A percentile compares a stretch with the other conserved stretches of the same genome.
Evolutionary conservation across 2,888 invertebrate species (phyloP).

Genomic region (Spodoptera picta): DNA sequence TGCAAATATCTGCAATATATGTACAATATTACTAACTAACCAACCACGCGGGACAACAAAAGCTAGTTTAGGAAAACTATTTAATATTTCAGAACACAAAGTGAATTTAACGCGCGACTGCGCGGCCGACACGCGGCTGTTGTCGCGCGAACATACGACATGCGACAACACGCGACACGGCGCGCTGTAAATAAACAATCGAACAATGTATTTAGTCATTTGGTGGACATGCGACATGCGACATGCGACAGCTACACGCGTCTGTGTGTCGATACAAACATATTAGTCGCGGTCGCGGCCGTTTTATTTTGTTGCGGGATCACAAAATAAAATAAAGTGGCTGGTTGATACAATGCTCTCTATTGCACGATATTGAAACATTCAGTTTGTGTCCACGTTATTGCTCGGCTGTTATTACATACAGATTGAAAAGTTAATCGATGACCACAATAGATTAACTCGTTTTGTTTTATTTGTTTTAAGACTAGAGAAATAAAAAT

Average conservation of each 20-base stretch:
- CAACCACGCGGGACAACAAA: conserved; percentile 37
- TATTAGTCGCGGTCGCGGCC: conserved; percentile 26
- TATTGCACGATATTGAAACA: conserved; percentile 13
- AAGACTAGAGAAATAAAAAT: neutral
- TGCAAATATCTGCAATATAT: conserved; percentile 10
- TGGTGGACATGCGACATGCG: conserved; percentile 8
- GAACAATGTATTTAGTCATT: conserved; percentile 51
- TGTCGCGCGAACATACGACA: conserved; percentile 30
- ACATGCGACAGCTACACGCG: conserved; percentile 35
- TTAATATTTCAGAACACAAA: conserved; percentile 46
- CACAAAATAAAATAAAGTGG: conserved; percentile 33
- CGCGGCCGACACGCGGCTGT: conserved; percentile 15
- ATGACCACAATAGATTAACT: neutral
- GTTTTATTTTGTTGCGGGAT: conserved; percentile 40
- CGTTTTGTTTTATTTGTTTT: neutral
- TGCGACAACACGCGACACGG: neutral
- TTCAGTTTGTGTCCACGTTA: neutral
- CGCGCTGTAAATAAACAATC: conserved; percentile 44
- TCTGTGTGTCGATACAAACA: conserved; percentile 35
- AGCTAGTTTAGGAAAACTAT: conserved; percentile 39
- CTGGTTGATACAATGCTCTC: conserved; percentile 13
- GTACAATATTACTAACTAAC: conserved; percentile 19
- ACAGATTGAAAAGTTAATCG: conserved; percentile 6
- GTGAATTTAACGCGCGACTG: conserved; percentile 33
- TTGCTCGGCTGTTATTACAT: neutral